These are phyloP conservation scores for Alexandromys fortis DNA, from an alignment of 2,113 vertebrate genomes.

Conservation along the genomic window DNA sequence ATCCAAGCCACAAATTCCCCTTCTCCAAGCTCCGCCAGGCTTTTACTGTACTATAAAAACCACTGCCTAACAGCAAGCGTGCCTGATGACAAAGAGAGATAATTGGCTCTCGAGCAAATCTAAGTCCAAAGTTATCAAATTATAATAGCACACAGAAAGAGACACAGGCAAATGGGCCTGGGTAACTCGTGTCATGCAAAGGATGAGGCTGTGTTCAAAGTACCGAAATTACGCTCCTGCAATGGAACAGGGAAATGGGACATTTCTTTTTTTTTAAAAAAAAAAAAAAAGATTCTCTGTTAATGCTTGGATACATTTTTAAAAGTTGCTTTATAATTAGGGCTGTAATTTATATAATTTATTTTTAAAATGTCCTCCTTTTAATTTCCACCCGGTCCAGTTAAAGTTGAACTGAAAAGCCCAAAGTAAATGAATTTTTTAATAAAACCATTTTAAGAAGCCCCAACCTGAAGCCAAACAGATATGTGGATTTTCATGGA, in stretches of 20 bases:
- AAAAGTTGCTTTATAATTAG: conserved; percentile 78
- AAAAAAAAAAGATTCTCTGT: conserved; percentile 70
- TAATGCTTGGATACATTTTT: conserved; percentile 82
- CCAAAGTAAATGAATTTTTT: conserved; percentile 82
- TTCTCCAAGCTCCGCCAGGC: conserved; percentile 54
- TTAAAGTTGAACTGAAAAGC: conserved; percentile 85
- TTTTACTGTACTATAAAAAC: conserved; percentile 78
- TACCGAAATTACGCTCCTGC: conserved; percentile 86
- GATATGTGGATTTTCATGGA: conserved; percentile 72
- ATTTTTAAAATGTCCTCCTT: conserved; percentile 86
- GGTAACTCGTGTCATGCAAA: conserved; percentile 71
- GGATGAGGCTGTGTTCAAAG: conserved; percentile 85
- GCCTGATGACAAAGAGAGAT: conserved; percentile 81
- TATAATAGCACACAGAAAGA: conserved; percentile 82
- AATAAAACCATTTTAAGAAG: conserved; percentile 79
- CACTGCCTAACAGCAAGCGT: conserved; percentile 73
- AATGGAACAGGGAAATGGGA: conserved; percentile 83
- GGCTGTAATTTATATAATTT: conserved; percentile 84
- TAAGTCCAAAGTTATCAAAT: conserved; percentile 81
- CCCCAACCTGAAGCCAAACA: conserved; percentile 75
- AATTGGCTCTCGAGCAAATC: conserved; percentile 82
- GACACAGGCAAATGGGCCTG: conserved; percentile 81
- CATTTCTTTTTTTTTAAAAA: conserved; percentile 64
- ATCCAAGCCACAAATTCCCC: conserved; percentile 64
- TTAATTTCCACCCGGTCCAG: conserved; percentile 87